phyloP scores from a whole-genome alignment of 2,888 invertebrate genomes.

The Keiferia lycopersicella region DNA sequence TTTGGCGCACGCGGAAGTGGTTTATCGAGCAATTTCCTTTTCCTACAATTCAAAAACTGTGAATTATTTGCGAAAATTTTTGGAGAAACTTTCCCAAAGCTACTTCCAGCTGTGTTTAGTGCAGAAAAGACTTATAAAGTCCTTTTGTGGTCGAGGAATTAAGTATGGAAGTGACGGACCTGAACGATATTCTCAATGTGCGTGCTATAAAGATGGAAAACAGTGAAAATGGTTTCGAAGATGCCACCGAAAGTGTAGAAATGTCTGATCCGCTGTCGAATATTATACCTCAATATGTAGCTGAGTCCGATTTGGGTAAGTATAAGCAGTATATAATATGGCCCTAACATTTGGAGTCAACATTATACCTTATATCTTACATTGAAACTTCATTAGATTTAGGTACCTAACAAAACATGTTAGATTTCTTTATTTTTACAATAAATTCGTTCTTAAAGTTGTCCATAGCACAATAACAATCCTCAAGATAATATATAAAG shows the following conservation, averaged over 20 bases:
- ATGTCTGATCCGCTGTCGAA: constrained; percentile 57
- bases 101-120: constrained; percentile 11
- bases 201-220: constrained; percentile 73
- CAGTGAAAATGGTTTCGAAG: constrained; percentile 56
- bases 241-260: constrained; percentile 50
- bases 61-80: constrained; percentile 46
- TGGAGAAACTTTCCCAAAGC: constrained; percentile 40
- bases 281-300: constrained; percentile 72
- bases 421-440: too few species aligned
- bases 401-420: neutral
- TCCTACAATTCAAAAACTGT: constrained; percentile 66
- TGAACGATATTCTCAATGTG: constrained; percentile 68
- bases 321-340: constrained; percentile 24
- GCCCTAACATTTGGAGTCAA: neutral
- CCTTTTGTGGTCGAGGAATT: neutral
- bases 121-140: neutral
- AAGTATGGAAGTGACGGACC: constrained; percentile 70
- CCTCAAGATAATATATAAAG: too few species aligned
- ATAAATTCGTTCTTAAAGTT: too few species aligned
- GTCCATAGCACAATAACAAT: too few species aligned
- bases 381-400: neutral
- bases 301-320: constrained; percentile 74
- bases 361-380: neutral
- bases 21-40: constrained; percentile 59
- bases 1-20: constrained; percentile 76